Conservation (phyloP, 2,797 vertebrate species). For the Morus bassanus region DNA sequence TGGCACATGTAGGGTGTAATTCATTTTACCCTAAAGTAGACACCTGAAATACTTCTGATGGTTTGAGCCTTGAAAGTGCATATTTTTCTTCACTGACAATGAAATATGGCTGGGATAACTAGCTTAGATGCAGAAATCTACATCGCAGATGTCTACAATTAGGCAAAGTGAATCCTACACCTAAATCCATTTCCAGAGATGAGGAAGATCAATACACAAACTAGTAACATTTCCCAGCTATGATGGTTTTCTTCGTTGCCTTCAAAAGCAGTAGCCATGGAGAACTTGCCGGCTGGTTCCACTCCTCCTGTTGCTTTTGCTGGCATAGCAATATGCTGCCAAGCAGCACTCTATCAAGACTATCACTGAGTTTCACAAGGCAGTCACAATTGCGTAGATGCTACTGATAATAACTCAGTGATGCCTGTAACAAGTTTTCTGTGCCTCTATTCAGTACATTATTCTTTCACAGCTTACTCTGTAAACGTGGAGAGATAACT, state of each 20-base stretch:
- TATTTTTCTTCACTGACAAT: not conserved
- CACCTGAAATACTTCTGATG: not conserved
- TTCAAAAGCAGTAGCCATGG: conserved; percentile 2
- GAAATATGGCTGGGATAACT: not conserved
- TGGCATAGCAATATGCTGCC: not conserved
- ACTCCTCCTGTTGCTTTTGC: conserved; percentile 10
- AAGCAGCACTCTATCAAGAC: not conserved
- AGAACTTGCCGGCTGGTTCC: conserved; percentile 10
- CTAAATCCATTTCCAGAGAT: not conserved
- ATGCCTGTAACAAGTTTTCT: conserved; percentile 1
- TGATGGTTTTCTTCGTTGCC: not conserved
- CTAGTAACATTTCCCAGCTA: not conserved
- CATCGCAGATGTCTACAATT: not conserved
- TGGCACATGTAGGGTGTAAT: not conserved
- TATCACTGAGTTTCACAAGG: conserved; percentile 4
- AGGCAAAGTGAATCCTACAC: not conserved
- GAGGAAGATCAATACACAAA: not conserved
- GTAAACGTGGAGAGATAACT: not conserved
- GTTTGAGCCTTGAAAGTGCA: not conserved
- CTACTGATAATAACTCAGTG: not conserved
- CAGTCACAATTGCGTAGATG: not conserved
- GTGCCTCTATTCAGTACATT: not conserved
- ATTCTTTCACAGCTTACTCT: not conserved
- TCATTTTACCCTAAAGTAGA: not conserved
- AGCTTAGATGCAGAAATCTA: not conserved